Percentiles rank a stretch among this genome's conserved stretches.
phyloP scores from a whole-genome alignment of 2,797 vertebrate genomes.

The Pampus argenteus region DNA sequence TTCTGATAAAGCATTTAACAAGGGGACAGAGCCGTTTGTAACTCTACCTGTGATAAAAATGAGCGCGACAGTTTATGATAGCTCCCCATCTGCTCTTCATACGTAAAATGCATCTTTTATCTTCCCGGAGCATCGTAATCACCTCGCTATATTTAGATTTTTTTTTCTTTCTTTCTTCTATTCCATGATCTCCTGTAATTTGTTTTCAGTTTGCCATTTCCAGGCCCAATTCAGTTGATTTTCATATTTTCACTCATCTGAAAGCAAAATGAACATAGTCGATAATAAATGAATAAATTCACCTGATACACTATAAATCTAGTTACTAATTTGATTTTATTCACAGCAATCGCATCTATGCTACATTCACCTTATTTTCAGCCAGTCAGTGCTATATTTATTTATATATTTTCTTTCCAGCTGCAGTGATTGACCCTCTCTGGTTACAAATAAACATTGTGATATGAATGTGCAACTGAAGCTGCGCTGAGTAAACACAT shows the following conservation, averaged over 20 bases:
- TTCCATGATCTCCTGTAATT: background rate
- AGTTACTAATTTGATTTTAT: background rate
- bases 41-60: conserved; percentile 51
- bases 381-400: background rate
- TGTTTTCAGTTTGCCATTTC: background rate
- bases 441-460: background rate
- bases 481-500: background rate
- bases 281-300: conserved; percentile 2
- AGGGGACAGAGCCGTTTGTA: conserved; percentile 37
- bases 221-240: conserved; percentile 5
- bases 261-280: background rate
- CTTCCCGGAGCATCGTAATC: conserved; percentile 41
- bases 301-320: background rate
- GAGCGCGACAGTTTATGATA: conserved; percentile 48
- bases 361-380: conserved; percentile 10
- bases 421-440: background rate
- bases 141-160: conserved; percentile 49
- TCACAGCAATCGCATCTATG: background rate
- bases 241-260: background rate
- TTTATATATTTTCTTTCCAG: background rate
- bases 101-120: conserved; percentile 46
- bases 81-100: conserved; percentile 17
- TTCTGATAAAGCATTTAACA: conserved; percentile 44
- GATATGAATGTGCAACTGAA: conserved; percentile 1
- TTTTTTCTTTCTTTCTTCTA: conserved; percentile 2